A percentile compares a stretch with the other conserved stretches of the same genome.
phyloP scores from a whole-genome alignment of 2,888 invertebrate species.

The Tridacna crocea region DNA sequence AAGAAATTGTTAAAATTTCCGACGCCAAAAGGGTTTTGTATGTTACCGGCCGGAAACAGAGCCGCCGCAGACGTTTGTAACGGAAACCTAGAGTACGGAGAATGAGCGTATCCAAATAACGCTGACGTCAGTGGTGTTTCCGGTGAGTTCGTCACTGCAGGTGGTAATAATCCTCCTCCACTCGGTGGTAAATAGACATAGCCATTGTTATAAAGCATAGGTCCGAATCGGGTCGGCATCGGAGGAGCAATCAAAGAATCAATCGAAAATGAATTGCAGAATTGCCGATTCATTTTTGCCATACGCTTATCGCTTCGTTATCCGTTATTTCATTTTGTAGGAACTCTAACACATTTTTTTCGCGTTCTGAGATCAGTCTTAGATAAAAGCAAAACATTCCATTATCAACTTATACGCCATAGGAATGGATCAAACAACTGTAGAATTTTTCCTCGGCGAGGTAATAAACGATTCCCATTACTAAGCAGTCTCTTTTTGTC shows the following conservation, averaged over 20 bases:
- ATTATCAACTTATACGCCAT: not conserved
- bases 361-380: no score
- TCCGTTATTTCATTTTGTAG: no score
- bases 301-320: not conserved
- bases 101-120: slow-evolving; percentile 42
- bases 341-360: no score
- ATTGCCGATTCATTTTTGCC: slow-evolving; percentile 65
- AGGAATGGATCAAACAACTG: slow-evolving; percentile 1
- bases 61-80: slow-evolving; percentile 23
- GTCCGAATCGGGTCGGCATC: slow-evolving; percentile 61
- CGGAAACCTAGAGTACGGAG: slow-evolving; percentile 46
- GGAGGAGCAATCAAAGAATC: slow-evolving; percentile 72
- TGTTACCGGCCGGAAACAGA: slow-evolving; percentile 10
- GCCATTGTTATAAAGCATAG: slow-evolving; percentile 65
- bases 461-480: not conserved
- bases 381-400: not conserved
- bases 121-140: slow-evolving; percentile 43
- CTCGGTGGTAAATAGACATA: slow-evolving; percentile 69
- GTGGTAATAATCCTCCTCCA: slow-evolving; percentile 41
- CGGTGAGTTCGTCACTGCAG: slow-evolving; percentile 17
- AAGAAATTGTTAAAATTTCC: slow-evolving; percentile 2
- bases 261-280: slow-evolving; percentile 72
- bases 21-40: slow-evolving; percentile 5
- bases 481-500: not conserved
- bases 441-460: not conserved